phyloP scores from a whole-genome alignment of 2,797 vertebrate species.

The Holocentrus rufus region DNA sequence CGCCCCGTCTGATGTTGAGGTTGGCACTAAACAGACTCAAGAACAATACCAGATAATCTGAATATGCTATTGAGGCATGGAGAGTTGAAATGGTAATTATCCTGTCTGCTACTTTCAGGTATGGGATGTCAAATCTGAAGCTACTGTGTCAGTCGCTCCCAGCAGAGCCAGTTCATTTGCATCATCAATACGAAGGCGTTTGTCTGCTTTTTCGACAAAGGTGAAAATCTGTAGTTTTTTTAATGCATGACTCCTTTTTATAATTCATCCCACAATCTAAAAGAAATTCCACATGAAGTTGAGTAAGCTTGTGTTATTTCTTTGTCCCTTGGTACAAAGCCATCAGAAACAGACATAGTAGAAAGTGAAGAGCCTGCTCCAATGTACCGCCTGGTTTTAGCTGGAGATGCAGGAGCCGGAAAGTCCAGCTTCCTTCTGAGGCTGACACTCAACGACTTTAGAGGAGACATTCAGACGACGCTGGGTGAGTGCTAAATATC shows the following conservation, averaged over 20 bases:
- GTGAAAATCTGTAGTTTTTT: conserved; percentile 51
- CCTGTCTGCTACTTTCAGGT: conserved; percentile 62
- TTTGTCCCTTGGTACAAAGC: conserved; percentile 45
- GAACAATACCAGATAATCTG: background rate
- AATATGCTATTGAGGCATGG: background rate
- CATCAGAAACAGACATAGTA: conserved; percentile 49
- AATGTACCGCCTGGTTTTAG: conserved; percentile 79
- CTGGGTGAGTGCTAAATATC: conserved; percentile 71
- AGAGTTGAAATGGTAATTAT: background rate
- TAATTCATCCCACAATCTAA: background rate
- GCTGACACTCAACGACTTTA: conserved; percentile 80
- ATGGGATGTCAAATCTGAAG: conserved; percentile 80
- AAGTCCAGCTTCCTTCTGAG: conserved; percentile 85
- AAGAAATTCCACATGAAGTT: background rate
- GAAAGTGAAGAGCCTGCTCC: conserved; percentile 52
- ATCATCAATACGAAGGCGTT: conserved; percentile 79
- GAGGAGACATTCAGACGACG: conserved; percentile 79
- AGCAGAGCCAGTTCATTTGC: conserved; percentile 70
- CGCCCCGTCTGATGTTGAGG: conserved; percentile 81
- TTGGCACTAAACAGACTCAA: conserved; percentile 36
- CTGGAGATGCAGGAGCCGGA: conserved; percentile 76
- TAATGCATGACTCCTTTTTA: background rate
- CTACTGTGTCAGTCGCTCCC: conserved; percentile 56
- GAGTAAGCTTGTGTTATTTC: background rate
- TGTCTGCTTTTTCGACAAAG: conserved; percentile 80